phyloP scores from a whole-genome alignment of 1,140 invertebrate species.

The Neodiprion fabricii region DNA sequence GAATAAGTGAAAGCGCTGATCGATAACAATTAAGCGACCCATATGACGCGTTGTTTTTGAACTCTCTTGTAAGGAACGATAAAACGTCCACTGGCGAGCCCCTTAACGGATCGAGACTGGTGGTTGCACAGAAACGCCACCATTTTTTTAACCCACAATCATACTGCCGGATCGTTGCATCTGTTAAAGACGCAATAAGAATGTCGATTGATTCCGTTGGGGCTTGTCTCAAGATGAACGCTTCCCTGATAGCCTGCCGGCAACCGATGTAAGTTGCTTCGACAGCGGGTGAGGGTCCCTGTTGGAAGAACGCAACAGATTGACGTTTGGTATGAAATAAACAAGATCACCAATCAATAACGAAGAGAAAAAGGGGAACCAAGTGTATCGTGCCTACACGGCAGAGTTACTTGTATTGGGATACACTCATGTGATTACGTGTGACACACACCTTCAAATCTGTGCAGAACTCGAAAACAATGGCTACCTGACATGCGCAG shows the following conservation, averaged over 20 bases:
- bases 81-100: neutral
- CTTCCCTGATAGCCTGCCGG: conserved; percentile 24
- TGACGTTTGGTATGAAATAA: conserved; percentile 21
- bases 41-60: conserved; percentile 18
- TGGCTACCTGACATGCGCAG: too few relatives aligned
- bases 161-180: conserved; percentile 23
- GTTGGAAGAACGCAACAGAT: conserved; percentile 22
- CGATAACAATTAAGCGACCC: conserved; percentile 25
- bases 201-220: conserved; percentile 21
- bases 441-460: too few relatives aligned
- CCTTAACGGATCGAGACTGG: conserved; percentile 18
- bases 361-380: conserved; percentile 23
- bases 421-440: too few relatives aligned
- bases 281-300: conserved; percentile 26
- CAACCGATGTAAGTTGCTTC: conserved; percentile 23
- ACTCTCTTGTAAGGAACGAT: conserved; percentile 18
- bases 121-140: conserved; percentile 22
- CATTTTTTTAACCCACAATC: conserved; percentile 23
- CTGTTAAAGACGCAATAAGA: conserved; percentile 21
- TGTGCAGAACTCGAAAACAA: too few relatives aligned
- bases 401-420: too few relatives aligned
- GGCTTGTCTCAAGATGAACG: conserved; percentile 14
- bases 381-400: too few relatives aligned
- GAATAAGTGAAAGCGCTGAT: conserved; percentile 25
- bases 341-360: conserved; percentile 18